Conservation (phyloP, 2,888 invertebrate species). For the Limnephilus marmoratus region DNA sequence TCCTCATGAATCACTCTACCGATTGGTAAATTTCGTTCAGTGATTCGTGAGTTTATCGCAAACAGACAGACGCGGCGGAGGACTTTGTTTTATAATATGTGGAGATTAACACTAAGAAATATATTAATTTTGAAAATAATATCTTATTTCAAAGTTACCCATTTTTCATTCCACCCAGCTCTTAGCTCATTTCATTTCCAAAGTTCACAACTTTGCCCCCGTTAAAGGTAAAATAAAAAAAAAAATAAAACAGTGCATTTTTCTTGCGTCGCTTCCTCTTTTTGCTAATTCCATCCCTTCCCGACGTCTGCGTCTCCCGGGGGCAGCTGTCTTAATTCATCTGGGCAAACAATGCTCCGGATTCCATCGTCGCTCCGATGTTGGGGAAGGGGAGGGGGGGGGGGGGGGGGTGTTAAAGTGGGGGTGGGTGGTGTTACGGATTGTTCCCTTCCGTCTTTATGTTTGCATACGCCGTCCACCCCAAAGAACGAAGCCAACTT, state of each 20-base stretch:
- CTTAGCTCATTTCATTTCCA: background rate
- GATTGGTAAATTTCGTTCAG: no score
- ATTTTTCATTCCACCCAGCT: background rate
- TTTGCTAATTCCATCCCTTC: conserved; percentile 24
- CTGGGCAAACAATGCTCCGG: conserved; percentile 53
- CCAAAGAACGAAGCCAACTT: conserved; percentile 31
- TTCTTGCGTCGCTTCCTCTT: background rate
- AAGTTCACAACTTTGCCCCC: background rate
- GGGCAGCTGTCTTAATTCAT: conserved; percentile 56
- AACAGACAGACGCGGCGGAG: no score
- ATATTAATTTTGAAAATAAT: background rate
- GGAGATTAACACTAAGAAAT: no score
- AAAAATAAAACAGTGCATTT: background rate
- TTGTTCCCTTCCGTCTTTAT: conserved; percentile 7
- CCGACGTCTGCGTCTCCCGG: background rate
- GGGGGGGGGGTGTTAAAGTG: background rate
- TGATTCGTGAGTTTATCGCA: no score
- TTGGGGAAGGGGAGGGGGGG: background rate
- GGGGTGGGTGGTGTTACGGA: background rate
- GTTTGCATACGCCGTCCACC: conserved; percentile 13
- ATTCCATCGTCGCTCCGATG: conserved; percentile 20
- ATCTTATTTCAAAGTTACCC: background rate
- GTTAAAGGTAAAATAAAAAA: background rate
- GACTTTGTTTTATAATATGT: no score
- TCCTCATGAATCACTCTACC: no score